Percentiles rank a stretch among this genome's conserved stretches.
Evolutionary conservation across 37 sponge, comb jelly and placozoan genomes (phyloP).

Genomic region (Ephydatia muelleri): DNA sequence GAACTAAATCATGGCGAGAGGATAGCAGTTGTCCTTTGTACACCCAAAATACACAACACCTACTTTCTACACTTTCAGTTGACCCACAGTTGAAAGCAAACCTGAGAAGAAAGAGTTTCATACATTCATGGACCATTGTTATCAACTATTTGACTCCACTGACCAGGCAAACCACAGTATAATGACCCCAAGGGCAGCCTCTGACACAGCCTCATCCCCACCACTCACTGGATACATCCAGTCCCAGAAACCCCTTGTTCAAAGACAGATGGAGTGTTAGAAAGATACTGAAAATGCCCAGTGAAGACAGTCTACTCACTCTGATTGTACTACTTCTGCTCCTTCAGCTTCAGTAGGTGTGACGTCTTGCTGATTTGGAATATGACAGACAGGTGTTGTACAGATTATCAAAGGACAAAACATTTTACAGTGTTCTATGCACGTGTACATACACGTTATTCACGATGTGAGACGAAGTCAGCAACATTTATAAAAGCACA

Average conservation of each 20-base stretch:
- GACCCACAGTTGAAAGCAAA: conserved; percentile 98
- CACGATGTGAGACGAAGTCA: too few relatives aligned
- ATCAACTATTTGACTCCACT: too few relatives aligned
- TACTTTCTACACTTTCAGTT: conserved; percentile 81
- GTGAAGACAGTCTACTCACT: conserved; percentile 2
- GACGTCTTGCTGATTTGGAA: background rate
- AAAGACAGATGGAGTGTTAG: background rate
- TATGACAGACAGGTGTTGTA: background rate
- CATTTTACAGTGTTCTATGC: too few relatives aligned
- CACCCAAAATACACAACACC: background rate
- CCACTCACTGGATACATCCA: conserved; percentile 87
- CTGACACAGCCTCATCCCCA: conserved; percentile 74
- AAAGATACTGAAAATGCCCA: background rate
- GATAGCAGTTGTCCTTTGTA: background rate
- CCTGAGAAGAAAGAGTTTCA: background rate
- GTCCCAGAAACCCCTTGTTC: conserved; percentile 59
- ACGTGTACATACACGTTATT: too few relatives aligned
- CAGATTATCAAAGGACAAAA: too few relatives aligned
- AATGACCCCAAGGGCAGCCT: conserved; percentile 89
- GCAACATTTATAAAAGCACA: too few relatives aligned
- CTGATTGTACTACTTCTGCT: conserved; percentile 19
- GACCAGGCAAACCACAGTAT: conserved; percentile 89
- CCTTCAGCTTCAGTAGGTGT: background rate
- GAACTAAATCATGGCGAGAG: background rate
- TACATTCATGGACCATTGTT: background rate